Percentiles rank a stretch among this genome's conserved stretches.
Evolutionary conservation across 2,888 invertebrate genomes (phyloP).

Genomic region (Hemithea aestivaria): DNA sequence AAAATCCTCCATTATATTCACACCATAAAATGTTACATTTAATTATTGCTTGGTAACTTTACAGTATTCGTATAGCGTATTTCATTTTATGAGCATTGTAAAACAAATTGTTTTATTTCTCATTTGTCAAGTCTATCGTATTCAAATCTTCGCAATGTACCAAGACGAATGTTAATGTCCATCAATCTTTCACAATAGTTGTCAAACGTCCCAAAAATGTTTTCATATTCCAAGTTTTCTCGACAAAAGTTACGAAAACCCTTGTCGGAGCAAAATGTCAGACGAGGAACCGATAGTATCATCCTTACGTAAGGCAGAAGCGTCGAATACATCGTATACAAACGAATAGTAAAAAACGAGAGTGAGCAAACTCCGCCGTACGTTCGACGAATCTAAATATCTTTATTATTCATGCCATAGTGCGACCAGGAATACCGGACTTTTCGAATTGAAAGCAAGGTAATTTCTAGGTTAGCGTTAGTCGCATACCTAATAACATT

Average conservation of each 20-base stretch:
- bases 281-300: slow-evolving; percentile 7
- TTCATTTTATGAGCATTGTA: no score
- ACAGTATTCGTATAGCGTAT: no score
- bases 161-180: not conserved
- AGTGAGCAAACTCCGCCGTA: slow-evolving; percentile 31
- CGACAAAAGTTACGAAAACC: slow-evolving; percentile 13
- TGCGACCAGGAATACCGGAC: no score
- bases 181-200: slow-evolving; percentile 8
- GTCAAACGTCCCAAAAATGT: slow-evolving; percentile 4
- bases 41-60: no score
- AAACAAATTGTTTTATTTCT: no score
- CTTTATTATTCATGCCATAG: slow-evolving; percentile 12
- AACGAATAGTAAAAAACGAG: slow-evolving; percentile 34
- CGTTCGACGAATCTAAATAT: slow-evolving; percentile 12
- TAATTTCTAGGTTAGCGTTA: no score
- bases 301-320: slow-evolving; percentile 12
- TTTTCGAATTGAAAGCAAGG: no score
- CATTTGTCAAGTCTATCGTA: slow-evolving; percentile 2
- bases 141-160: slow-evolving; percentile 1
- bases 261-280: slow-evolving; percentile 12
- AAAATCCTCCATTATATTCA: no score
- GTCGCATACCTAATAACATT: no score
- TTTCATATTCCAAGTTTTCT: slow-evolving; percentile 6
- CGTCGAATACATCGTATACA: slow-evolving; percentile 12
- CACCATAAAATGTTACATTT: no score